Conservation (phyloP, 92 coral and sea anemone genomes). For the Heliopora coerulea region DNA sequence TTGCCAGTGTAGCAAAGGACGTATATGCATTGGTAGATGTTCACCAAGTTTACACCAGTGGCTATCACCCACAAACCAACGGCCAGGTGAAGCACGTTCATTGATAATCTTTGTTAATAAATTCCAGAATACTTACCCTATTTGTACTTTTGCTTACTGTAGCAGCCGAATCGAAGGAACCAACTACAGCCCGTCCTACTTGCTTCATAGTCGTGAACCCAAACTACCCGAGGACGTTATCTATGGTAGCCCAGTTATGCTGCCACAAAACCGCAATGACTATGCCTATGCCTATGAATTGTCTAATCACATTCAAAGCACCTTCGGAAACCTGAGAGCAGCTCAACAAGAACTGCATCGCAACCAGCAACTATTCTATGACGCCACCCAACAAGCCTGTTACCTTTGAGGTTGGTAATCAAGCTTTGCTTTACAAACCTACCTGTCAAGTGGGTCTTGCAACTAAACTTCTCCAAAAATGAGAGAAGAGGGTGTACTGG, state of each 20-base stretch:
- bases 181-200: slow-evolving; percentile 25
- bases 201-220: slow-evolving; percentile 19
- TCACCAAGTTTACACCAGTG: neutral
- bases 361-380: slow-evolving; percentile 3
- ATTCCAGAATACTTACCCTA: slow-evolving; percentile 11
- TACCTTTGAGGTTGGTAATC: neutral
- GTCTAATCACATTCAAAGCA: slow-evolving; percentile 5
- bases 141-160: slow-evolving; percentile 21
- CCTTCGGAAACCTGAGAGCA: slow-evolving; percentile 15
- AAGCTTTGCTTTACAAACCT: neutral
- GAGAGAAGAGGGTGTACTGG: too few species aligned
- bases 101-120: slow-evolving; percentile 25
- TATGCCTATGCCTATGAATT: slow-evolving; percentile 19
- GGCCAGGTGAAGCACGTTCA: slow-evolving; percentile 9
- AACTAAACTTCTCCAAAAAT: slow-evolving; percentile 3
- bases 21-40: neutral
- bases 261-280: slow-evolving; percentile 11
- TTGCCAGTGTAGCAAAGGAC: neutral
- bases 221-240: slow-evolving; percentile 28
- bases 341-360: slow-evolving; percentile 1
- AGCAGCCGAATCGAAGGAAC: slow-evolving; percentile 29
- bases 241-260: slow-evolving; percentile 1
- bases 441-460: slow-evolving; percentile 17
- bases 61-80: neutral
- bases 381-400: neutral